These are phyloP conservation scores for Syngnathus scovelli DNA, from an alignment of 2,113 vertebrate species.

Conservation along the genomic window DNA sequence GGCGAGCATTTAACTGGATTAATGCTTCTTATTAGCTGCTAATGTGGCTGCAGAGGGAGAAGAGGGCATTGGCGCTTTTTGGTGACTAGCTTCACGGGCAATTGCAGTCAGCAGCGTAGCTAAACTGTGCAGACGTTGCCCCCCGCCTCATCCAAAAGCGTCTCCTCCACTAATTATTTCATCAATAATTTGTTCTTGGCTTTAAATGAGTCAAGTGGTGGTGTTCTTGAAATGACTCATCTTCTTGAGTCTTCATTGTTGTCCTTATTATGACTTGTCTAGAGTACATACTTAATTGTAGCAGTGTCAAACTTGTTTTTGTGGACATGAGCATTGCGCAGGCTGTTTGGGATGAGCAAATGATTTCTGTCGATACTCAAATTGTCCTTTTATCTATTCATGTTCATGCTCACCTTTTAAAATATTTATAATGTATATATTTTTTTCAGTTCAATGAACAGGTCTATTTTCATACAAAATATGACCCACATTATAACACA, in stretches of 20 bases:
- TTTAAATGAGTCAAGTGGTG: conserved; percentile 24
- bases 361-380: neutral
- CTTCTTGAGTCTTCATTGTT: conserved; percentile 15
- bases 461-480: too few species aligned
- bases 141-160: conserved; percentile 16
- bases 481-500: too few species aligned
- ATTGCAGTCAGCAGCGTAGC: conserved; percentile 20
- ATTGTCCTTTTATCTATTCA: neutral
- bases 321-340: neutral
- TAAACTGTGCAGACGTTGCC: conserved; percentile 22
- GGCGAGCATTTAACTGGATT: conserved; percentile 69
- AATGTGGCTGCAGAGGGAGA: conserved; percentile 58
- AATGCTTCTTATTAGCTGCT: conserved; percentile 65
- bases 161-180: conserved; percentile 28
- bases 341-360: neutral
- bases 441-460: too few species aligned
- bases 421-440: too few species aligned
- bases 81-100: conserved; percentile 30
- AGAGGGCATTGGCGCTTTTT: conserved; percentile 29
- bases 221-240: conserved; percentile 31
- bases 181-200: neutral
- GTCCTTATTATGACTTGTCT: conserved; percentile 3
- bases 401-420: too few species aligned
- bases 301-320: neutral
- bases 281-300: neutral